Conservation (phyloP, 2,888 invertebrate species). For the Ceramica pisi region DNA sequence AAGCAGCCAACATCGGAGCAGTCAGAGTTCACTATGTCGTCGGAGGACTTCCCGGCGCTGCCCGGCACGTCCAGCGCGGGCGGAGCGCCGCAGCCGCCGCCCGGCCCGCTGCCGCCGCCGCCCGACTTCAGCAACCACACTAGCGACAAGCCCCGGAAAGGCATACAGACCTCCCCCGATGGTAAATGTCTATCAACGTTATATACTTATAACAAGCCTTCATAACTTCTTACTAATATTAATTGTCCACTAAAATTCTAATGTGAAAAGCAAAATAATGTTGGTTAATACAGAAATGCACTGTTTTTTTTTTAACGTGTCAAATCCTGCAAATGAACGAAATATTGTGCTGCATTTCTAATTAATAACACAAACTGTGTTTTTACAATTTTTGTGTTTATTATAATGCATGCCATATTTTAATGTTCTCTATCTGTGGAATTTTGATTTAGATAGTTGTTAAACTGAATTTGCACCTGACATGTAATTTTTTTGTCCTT, state of each 20-base stretch:
- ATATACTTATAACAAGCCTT: conserved; percentile 3
- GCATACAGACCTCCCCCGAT: conserved; percentile 98
- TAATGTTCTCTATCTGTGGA: conserved; percentile 46
- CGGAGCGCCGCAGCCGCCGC: conserved; percentile 69
- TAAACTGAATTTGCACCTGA: conserved; percentile 69
- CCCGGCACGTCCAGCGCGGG: conserved; percentile 96
- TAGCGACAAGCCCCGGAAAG: conserved; percentile 92
- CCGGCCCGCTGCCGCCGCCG: conserved; percentile 69
- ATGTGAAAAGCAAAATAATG: background rate
- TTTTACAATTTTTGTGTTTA: conserved; percentile 31
- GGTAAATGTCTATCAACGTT: conserved; percentile 88
- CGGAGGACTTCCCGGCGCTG: conserved; percentile 99
- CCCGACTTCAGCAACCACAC: conserved; percentile 78
- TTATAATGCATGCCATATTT: conserved; percentile 55
- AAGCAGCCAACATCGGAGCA: conserved; percentile 98
- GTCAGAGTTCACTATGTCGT: conserved; percentile 99
- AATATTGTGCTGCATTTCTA: conserved; percentile 47
- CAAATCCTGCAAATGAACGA: conserved; percentile 17
- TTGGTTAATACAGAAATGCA: conserved; percentile 28
- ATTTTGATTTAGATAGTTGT: conserved; percentile 59
- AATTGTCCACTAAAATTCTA: conserved; percentile 30
- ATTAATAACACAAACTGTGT: conserved; percentile 32
- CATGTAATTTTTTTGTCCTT: conserved; percentile 77
- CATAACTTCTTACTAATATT: conserved; percentile 11
- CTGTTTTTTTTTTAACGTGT: conserved; percentile 18